Evolutionary conservation across 2,113 vertebrate genomes (phyloP).

Genomic region (Acanthochromis polyacanthus): DNA sequence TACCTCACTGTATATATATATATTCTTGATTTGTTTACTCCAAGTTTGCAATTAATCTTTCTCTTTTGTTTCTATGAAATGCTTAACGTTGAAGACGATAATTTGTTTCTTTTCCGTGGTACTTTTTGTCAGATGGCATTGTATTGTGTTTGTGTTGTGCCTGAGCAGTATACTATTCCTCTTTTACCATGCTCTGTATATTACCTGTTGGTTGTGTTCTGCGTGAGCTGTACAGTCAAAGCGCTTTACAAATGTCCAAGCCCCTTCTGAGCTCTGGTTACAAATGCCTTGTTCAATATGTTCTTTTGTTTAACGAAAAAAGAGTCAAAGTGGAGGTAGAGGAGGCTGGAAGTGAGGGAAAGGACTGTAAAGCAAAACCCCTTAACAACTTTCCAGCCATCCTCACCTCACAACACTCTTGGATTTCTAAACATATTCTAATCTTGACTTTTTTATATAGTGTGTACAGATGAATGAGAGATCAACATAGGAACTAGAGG

Average conservation of each 20-base stretch:
- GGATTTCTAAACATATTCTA: conserved; percentile 76
- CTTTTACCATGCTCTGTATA: conserved; percentile 73
- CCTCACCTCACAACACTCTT: conserved; percentile 51
- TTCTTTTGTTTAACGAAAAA: conserved; percentile 59
- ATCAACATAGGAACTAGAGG: conserved; percentile 82
- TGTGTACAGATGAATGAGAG: conserved; percentile 81
- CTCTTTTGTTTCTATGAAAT: conserved; percentile 84
- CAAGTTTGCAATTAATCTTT: conserved; percentile 73
- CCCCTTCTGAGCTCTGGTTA: conserved; percentile 76
- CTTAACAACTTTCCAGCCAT: conserved; percentile 34
- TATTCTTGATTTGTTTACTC: conserved; percentile 82
- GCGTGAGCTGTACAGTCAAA: conserved; percentile 76
- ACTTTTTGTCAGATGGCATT: conserved; percentile 72
- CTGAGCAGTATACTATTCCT: conserved; percentile 70
- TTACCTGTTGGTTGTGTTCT: conserved; percentile 70
- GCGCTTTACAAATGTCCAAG: conserved; percentile 78
- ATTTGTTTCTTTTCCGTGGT: conserved; percentile 69
- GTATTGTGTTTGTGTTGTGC: conserved; percentile 79
- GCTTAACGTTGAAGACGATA: conserved; percentile 68
- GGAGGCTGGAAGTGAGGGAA: conserved; percentile 45
- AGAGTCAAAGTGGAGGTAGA: conserved; percentile 28
- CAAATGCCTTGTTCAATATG: conserved; percentile 78
- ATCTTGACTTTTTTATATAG: conserved; percentile 81
- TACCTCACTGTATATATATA: conserved; percentile 88
- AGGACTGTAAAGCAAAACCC: conserved; percentile 51